Evolutionary conservation across 1,140 invertebrate species (phyloP), one percentile per base, ranked within the genome.

Genomic region (Telenomus remus): DNA sequence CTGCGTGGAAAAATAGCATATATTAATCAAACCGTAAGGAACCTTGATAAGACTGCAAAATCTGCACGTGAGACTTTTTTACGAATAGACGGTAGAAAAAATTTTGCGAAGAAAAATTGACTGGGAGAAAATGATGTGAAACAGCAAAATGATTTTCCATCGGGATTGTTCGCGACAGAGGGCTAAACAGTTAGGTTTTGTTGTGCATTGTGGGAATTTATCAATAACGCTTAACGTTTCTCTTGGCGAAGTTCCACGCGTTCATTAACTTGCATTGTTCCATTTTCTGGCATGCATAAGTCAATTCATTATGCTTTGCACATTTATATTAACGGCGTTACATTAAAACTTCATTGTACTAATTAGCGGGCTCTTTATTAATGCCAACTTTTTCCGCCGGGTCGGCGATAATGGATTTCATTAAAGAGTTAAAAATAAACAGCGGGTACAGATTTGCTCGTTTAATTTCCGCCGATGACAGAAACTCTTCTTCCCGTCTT

Each of bases 231-330:
- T 65, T 56, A 47, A 48, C 16, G 14, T 57, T 59, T 64, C 60
- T 43, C 34, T 42, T 39, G 37, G 13, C 50, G 47, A 39, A 59
- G 47, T 33, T 57, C 37, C 39, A 49, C 54, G 48, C 12, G 70
- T 65, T 73, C 55, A 65, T 73, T 73, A 65, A 49, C 34, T 65
- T 43, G 19, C 46, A 72, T 73, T 73, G 70, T 60, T 73, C 61
- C 37, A 73, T 60, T 65, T 65, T 43, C 54, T 50, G 48, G 69
- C 59, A 33, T 57, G 44, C 39, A 63, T 63, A 71, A 63, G 57
- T 64, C 51, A 64, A 63, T 63, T 39, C 57, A 60, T 59, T 68
- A 53, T 60, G 65, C 49, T 37, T 56, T 49, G 53, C 50, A 71
- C 54, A 63, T 63, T 53, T 53, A 53, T 48, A 50, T 48, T 59